Evolutionary conservation across 1,140 invertebrate genomes (phyloP).

Genomic region (Apis dorsata): DNA sequence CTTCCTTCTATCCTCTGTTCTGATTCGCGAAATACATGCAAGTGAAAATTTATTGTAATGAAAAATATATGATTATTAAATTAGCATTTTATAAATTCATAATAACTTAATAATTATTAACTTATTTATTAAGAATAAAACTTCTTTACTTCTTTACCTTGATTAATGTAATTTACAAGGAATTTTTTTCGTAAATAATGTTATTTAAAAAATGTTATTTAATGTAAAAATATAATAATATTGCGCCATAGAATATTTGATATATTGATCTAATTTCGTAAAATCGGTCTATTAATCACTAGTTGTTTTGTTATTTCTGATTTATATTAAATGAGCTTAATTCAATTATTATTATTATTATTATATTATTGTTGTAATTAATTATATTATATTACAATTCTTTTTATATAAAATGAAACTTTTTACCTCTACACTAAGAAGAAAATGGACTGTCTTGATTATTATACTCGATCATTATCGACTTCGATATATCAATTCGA

Average conservation of each 20-base stretch:
- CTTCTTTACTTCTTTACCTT: conserved; percentile 22
- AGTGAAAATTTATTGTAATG: conserved; percentile 44
- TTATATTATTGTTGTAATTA: too few relatives aligned
- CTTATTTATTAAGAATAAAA: conserved; percentile 35
- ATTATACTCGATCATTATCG: background rate
- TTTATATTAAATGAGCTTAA: background rate
- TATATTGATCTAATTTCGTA: too few relatives aligned
- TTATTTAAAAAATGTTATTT: too few relatives aligned
- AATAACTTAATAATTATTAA: conserved; percentile 59
- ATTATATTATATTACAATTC: background rate
- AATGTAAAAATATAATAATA: background rate
- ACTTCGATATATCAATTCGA: background rate
- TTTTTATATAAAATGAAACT: background rate
- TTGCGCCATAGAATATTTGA: background rate
- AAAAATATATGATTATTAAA: conserved; percentile 52
- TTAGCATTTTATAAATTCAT: conserved; percentile 62
- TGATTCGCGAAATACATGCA: background rate
- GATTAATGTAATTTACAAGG: too few relatives aligned
- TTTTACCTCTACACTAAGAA: background rate
- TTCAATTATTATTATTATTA: too few relatives aligned
- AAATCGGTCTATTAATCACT: background rate
- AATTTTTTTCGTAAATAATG: too few relatives aligned
- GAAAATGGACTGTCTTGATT: background rate
- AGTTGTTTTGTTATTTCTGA: background rate
- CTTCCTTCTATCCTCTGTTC: background rate